Conservation (phyloP, 2,797 vertebrate species). For the Pipistrellus pipistrellus region DNA sequence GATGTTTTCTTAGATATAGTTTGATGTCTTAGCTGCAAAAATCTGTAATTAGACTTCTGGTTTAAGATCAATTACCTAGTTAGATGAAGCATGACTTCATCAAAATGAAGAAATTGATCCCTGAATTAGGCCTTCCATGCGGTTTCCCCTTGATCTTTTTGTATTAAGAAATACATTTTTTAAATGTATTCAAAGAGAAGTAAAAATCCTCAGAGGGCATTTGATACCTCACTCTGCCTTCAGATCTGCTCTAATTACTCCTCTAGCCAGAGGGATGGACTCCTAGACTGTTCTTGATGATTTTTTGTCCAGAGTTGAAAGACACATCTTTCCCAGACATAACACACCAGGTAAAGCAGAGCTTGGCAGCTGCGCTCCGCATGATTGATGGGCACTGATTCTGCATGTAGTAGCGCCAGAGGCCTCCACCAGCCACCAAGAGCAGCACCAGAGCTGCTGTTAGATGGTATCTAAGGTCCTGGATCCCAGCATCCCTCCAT, state of each 20-base stretch:
- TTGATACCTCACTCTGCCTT: conserved; percentile 9
- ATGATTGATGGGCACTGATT: background rate
- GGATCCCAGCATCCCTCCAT: background rate
- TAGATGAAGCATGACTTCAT: conserved; percentile 35
- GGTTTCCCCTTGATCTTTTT: background rate
- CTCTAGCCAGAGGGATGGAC: conserved; percentile 10
- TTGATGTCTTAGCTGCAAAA: conserved; percentile 46
- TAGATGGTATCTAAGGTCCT: background rate
- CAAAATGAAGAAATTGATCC: background rate
- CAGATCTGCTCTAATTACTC: background rate
- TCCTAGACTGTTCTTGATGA: conserved; percentile 6
- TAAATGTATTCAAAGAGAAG: conserved; percentile 34
- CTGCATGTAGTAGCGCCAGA: background rate
- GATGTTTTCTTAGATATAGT: background rate
- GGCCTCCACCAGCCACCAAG: background rate
- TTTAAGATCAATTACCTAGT: conserved; percentile 51
- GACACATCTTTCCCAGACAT: background rate
- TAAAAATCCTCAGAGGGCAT: conserved; percentile 42
- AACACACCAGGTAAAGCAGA: background rate
- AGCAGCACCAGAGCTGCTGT: background rate
- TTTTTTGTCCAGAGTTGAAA: conserved; percentile 33
- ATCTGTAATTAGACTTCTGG: background rate
- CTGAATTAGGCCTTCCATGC: background rate
- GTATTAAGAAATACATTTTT: conserved; percentile 46
- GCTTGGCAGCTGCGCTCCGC: background rate